A percentile compares a stretch with the other conserved stretches of the same genome.
Evolutionary conservation across 2,797 vertebrate genomes (phyloP).

Genomic region (Takifugu ocellatus): DNA sequence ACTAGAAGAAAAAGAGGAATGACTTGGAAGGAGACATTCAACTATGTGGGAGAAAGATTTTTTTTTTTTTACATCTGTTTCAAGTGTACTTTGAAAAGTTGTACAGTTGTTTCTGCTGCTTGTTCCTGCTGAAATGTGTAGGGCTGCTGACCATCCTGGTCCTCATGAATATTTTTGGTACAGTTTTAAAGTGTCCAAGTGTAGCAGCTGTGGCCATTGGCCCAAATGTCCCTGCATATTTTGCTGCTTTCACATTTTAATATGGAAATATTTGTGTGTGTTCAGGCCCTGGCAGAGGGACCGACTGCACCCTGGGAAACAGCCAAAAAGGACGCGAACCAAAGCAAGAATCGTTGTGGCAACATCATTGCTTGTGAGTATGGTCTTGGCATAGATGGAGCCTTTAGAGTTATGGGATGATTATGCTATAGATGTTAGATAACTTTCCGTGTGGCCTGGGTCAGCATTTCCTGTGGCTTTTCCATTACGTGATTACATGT

Average conservation of each 20-base stretch:
- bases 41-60: too few species aligned
- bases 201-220: constrained; percentile 30
- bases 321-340: constrained; percentile 96
- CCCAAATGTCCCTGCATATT: constrained; percentile 46
- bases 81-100: too few species aligned
- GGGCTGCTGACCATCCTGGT: background rate
- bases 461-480: too few species aligned
- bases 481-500: too few species aligned
- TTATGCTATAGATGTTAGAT: too few species aligned
- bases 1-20: too few species aligned
- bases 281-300: constrained; percentile 91
- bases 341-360: constrained; percentile 97
- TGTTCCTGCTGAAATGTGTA: constrained; percentile 1
- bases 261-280: constrained; percentile 33
- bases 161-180: constrained; percentile 43
- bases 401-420: background rate
- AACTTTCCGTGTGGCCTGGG: too few species aligned
- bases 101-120: too few species aligned
- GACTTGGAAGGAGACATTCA: too few species aligned
- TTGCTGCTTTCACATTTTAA: constrained; percentile 18
- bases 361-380: constrained; percentile 99
- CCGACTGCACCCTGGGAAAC: constrained; percentile 97
- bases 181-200: constrained; percentile 29
- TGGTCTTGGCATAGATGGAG: constrained; percentile 8
- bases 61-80: too few species aligned